Evolutionary conservation across 2,113 vertebrate genomes (phyloP).

Genomic region (Elgaria multicarinata): DNA sequence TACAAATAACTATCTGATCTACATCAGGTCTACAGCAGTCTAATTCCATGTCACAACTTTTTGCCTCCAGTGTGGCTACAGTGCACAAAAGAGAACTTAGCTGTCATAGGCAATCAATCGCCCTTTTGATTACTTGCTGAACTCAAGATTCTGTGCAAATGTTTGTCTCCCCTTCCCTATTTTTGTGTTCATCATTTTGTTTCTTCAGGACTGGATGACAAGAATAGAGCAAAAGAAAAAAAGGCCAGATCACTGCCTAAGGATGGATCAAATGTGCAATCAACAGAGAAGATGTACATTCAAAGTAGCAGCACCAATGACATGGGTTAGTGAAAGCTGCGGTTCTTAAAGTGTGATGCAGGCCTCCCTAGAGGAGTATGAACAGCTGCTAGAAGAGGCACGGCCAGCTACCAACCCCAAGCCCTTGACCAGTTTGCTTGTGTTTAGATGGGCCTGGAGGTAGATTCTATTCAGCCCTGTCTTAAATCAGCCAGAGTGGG

Average conservation of each 20-base stretch:
- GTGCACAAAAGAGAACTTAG: slow-evolving; percentile 43
- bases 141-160: slow-evolving; percentile 48
- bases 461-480: neutral
- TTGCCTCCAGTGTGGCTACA: slow-evolving; percentile 44
- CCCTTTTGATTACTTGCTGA: slow-evolving; percentile 56
- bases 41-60: slow-evolving; percentile 39
- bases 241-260: slow-evolving; percentile 47
- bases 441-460: neutral
- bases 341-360: neutral
- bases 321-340: neutral
- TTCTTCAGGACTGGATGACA: slow-evolving; percentile 63
- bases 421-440: neutral
- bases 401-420: neutral
- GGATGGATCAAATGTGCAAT: slow-evolving; percentile 45
- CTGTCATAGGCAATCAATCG: slow-evolving; percentile 66
- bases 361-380: neutral
- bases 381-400: neutral
- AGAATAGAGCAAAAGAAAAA: slow-evolving; percentile 28
- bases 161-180: slow-evolving; percentile 21
- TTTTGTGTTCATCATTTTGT: slow-evolving; percentile 5
- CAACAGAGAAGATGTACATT: neutral
- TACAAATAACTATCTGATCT: neutral
- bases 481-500: neutral
- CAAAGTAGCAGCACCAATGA: neutral
- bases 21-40: neutral